phyloP scores from a whole-genome alignment of 2,797 vertebrate genomes.

The Coluber constrictor region DNA sequence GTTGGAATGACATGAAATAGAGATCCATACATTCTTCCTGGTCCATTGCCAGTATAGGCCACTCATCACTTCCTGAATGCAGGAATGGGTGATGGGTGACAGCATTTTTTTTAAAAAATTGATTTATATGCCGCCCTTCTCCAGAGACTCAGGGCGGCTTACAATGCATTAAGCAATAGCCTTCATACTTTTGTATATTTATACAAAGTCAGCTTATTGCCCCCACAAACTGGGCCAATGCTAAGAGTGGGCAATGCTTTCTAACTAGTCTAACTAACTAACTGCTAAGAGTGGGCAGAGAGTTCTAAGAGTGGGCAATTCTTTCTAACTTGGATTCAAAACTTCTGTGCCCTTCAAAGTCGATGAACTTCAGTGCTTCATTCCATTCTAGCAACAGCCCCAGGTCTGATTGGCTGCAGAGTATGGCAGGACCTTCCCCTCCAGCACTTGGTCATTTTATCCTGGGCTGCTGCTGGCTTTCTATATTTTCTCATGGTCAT shows the following conservation, averaged over 20 bases:
- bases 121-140: too few relatives aligned
- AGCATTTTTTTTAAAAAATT: background rate
- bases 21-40: background rate
- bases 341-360: background rate
- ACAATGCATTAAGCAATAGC: too few relatives aligned
- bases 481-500: background rate
- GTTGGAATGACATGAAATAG: background rate
- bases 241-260: too few relatives aligned
- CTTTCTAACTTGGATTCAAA: background rate
- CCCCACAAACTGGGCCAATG: background rate
- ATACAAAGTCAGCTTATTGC: too few relatives aligned
- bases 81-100: background rate
- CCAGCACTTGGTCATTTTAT: background rate
- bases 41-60: background rate
- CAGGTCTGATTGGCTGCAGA: background rate
- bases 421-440: background rate
- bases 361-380: background rate
- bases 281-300: too few relatives aligned
- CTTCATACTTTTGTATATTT: too few relatives aligned
- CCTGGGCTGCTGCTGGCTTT: background rate
- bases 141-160: too few relatives aligned
- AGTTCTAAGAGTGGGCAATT: too few relatives aligned
- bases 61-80: background rate
- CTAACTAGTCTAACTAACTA: too few relatives aligned
- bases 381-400: background rate